Percentiles rank a stretch among this genome's conserved stretches.
phyloP scores from a whole-genome alignment of 2,797 vertebrate genomes.

The Chiroxiphia lanceolata region DNA sequence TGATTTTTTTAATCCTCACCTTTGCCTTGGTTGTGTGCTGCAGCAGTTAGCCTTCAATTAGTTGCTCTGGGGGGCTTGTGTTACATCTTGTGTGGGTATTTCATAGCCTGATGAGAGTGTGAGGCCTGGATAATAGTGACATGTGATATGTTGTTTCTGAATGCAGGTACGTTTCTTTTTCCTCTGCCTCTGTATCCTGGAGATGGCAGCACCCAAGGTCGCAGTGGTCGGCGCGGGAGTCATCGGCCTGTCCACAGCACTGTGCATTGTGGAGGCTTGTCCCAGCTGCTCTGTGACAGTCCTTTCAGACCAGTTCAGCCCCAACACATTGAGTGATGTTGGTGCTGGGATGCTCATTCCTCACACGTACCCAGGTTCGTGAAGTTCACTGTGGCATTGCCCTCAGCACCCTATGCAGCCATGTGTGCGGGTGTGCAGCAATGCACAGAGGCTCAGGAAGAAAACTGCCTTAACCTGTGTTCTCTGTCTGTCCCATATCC shows the following conservation, averaged over 20 bases:
- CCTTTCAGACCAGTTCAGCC: conserved; percentile 85
- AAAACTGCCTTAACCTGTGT: background rate
- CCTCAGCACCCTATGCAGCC: rapidly evolving
- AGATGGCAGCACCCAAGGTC: conserved; percentile 75
- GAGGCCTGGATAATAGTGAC: rapidly evolving
- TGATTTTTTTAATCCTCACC: background rate
- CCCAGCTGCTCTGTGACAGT: conserved; percentile 81
- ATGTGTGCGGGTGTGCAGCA: rapidly evolving
- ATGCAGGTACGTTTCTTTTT: background rate
- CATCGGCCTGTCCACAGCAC: conserved; percentile 87
- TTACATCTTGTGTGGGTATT: background rate
- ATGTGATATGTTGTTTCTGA: background rate
- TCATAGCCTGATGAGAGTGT: background rate
- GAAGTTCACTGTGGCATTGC: background rate
- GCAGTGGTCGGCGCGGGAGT: conserved; percentile 90
- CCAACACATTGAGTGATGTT: conserved; percentile 87
- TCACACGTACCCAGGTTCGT: conserved; percentile 73
- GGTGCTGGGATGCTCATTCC: conserved; percentile 88
- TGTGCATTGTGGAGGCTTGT: conserved; percentile 79
- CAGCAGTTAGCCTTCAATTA: background rate
- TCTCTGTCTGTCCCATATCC: background rate
- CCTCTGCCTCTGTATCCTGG: background rate
- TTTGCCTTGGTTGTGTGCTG: background rate
- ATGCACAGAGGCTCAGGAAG: background rate
- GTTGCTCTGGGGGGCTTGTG: background rate